A percentile compares a stretch with the other conserved stretches of the same genome.
Evolutionary conservation across 2,797 vertebrate genomes (phyloP).

Genomic region (Vipera ursinii): DNA sequence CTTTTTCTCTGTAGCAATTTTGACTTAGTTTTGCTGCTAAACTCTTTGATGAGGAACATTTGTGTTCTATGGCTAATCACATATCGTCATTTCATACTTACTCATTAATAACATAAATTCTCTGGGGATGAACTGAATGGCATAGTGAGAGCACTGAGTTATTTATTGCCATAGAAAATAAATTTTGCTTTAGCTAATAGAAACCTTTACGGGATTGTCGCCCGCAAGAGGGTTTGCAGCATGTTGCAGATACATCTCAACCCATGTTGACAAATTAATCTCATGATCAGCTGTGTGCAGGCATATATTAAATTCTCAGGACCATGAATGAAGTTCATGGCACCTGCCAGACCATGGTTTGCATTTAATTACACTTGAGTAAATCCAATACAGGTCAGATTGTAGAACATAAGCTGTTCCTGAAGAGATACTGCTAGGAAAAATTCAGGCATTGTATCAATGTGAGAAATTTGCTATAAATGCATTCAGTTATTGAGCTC

Average conservation of each 20-base stretch:
- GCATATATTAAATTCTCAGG: slow-evolving; percentile 38
- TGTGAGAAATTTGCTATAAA: slow-evolving; percentile 22
- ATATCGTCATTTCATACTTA: not conserved
- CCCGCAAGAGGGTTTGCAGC: slow-evolving; percentile 12
- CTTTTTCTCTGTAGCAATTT: not conserved
- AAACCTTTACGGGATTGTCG: slow-evolving; percentile 11
- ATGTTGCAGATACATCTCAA: not conserved
- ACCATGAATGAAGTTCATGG: slow-evolving; percentile 20
- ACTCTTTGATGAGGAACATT: not conserved
- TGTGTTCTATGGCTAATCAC: not conserved
- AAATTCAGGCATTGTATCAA: slow-evolving; percentile 21
- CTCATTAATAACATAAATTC: slow-evolving; percentile 19
- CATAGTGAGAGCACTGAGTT: slow-evolving; percentile 4
- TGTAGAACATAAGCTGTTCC: slow-evolving; percentile 4
- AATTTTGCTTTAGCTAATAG: not conserved
- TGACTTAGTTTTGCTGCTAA: not conserved
- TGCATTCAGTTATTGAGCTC: not conserved
- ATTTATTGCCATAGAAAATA: slow-evolving; percentile 8
- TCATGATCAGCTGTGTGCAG: not conserved
- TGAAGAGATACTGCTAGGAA: slow-evolving; percentile 7
- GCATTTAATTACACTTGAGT: slow-evolving; percentile 36
- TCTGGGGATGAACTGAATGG: slow-evolving; percentile 10
- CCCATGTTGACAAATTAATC: slow-evolving; percentile 37
- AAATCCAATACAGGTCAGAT: slow-evolving; percentile 43
- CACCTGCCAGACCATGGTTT: slow-evolving; percentile 34